Conservation (phyloP, 2,888 invertebrate species). For the Prosapia bicincta region DNA sequence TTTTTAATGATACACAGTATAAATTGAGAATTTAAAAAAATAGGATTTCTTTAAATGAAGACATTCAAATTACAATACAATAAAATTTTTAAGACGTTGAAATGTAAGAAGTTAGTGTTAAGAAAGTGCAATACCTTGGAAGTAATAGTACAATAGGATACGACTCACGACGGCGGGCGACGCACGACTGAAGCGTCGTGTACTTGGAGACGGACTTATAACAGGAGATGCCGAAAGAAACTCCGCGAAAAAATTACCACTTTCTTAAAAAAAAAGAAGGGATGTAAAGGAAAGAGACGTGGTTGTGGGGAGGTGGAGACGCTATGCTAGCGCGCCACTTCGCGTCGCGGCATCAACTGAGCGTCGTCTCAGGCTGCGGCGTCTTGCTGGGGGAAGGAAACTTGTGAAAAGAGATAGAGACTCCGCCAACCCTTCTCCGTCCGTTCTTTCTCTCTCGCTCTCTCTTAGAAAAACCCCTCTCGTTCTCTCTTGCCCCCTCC, state of each 20-base stretch:
- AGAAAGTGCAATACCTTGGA: neutral
- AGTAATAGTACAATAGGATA: neutral
- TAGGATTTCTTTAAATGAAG: neutral
- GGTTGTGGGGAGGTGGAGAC: slow-evolving; percentile 20
- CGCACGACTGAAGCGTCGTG: slow-evolving; percentile 52
- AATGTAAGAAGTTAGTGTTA: neutral
- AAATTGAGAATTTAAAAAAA: neutral
- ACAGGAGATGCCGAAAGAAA: slow-evolving; percentile 27
- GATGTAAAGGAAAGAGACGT: slow-evolving; percentile 24
- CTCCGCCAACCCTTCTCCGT: slow-evolving; percentile 26
- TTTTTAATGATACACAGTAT: neutral
- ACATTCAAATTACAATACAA: neutral
- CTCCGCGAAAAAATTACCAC: slow-evolving; percentile 31
- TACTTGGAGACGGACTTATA: slow-evolving; percentile 26
- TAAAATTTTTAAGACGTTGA: neutral
- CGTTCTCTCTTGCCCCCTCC: slow-evolving; percentile 28
- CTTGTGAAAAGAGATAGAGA: slow-evolving; percentile 28
- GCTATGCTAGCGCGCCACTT: slow-evolving; percentile 20
- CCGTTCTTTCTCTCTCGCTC: slow-evolving; percentile 31
- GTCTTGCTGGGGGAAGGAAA: slow-evolving; percentile 28
- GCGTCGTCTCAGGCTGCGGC: slow-evolving; percentile 22
- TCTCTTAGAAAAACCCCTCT: slow-evolving; percentile 39
- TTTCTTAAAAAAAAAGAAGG: slow-evolving; percentile 26
- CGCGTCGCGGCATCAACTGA: slow-evolving; percentile 32
- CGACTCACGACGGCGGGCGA: slow-evolving; percentile 49